Evolutionary conservation across 2,113 vertebrate genomes (phyloP).

Genomic region (Macroglossus sobrinus): DNA sequence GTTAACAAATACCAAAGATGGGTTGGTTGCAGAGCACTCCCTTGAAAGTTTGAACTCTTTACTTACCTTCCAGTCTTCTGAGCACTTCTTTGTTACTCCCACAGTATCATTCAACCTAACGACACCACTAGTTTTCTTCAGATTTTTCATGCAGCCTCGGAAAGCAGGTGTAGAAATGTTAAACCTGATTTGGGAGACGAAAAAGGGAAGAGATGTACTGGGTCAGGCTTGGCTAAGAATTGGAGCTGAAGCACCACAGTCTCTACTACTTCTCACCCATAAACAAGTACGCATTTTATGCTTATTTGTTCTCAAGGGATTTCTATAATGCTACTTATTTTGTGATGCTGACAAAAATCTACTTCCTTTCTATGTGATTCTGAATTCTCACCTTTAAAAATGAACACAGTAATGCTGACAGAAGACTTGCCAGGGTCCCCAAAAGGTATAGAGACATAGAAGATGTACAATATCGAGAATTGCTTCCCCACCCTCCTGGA

Average conservation of each 20-base stretch:
- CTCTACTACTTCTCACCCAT: not conserved
- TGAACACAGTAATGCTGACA: not conserved
- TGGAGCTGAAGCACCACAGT: not conserved
- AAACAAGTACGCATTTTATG: not conserved
- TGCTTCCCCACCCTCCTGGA: not conserved
- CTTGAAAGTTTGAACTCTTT: not conserved
- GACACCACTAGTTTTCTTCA: slow-evolving; percentile 74
- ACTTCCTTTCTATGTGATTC: not conserved
- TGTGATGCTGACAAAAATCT: not conserved
- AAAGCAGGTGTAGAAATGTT: slow-evolving; percentile 89
- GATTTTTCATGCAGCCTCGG: slow-evolving; percentile 89
- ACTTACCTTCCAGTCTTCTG: slow-evolving; percentile 87
- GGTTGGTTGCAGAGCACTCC: fast-evolving
- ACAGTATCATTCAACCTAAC: slow-evolving; percentile 80
- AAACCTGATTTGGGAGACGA: slow-evolving; percentile 79
- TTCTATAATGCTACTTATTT: not conserved
- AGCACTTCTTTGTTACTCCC: slow-evolving; percentile 91
- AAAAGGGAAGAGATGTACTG: not conserved
- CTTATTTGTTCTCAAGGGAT: not conserved
- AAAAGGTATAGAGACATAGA: not conserved
- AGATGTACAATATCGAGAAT: not conserved
- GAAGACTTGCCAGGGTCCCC: not conserved
- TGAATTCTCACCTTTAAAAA: slow-evolving; percentile 8
- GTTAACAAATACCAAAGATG: fast-evolving
- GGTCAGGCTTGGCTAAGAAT: not conserved